Conservation (phyloP, 2,888 invertebrate species). For the Phortica magna region DNA sequence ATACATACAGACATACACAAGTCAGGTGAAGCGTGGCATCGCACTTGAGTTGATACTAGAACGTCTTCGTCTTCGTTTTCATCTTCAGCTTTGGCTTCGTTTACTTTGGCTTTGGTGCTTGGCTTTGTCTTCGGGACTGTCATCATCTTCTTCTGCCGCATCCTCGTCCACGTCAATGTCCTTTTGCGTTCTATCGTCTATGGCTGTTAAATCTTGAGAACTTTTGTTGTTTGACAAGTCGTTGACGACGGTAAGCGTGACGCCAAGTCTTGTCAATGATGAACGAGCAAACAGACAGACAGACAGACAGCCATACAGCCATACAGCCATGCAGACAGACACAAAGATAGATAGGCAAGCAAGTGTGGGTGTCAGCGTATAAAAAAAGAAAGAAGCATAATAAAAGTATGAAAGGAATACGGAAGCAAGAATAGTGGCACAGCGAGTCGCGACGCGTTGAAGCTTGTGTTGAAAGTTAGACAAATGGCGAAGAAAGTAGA, state of each 20-base stretch:
- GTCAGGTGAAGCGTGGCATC: conserved; percentile 25
- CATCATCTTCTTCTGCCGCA: background rate
- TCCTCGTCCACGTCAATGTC: background rate
- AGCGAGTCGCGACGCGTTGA: background rate
- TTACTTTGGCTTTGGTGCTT: background rate
- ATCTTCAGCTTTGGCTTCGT: background rate
- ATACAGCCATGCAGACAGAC: background rate
- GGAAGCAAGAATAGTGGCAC: background rate
- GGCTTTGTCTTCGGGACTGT: background rate
- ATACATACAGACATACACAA: background rate
- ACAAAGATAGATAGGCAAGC: no score
- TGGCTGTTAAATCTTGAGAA: conserved; percentile 17
- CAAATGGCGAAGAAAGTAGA: conserved; percentile 12
- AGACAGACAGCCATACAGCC: background rate
- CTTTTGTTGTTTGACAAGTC: conserved; percentile 10
- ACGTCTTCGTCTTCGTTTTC: background rate
- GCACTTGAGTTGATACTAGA: conserved; percentile 6
- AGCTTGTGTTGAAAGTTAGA: conserved; percentile 28
- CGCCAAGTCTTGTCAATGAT: conserved; percentile 2
- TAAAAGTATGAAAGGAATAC: background rate
- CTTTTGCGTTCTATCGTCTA: background rate
- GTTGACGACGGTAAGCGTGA: conserved; percentile 13
- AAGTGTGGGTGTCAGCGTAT: no score
- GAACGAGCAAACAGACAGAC: background rate
- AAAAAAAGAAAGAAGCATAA: no score